phyloP scores from a whole-genome alignment of 2,888 invertebrate genomes.

The Dione juno region DNA sequence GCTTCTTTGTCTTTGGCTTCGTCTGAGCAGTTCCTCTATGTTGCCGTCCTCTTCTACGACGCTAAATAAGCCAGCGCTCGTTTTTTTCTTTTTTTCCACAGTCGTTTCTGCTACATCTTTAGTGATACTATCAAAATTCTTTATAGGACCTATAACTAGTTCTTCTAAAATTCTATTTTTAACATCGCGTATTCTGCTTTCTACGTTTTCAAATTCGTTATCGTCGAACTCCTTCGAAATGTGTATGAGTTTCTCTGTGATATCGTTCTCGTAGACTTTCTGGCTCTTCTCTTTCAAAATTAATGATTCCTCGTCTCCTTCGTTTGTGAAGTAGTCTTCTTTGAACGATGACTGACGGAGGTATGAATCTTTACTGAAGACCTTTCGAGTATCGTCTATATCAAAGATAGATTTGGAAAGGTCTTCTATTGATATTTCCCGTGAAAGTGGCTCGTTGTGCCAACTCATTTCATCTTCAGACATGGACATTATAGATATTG shows the following conservation, averaged over 20 bases:
- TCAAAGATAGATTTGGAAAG: slow-evolving; percentile 80
- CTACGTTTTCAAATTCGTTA: slow-evolving; percentile 64
- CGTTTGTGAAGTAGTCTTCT: slow-evolving; percentile 73
- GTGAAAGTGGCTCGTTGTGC: slow-evolving; percentile 80
- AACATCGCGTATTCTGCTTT: slow-evolving; percentile 67
- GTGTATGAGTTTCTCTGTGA: slow-evolving; percentile 76
- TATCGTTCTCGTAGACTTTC: slow-evolving; percentile 76
- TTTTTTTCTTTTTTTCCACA: slow-evolving; percentile 68
- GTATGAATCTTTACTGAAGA: slow-evolving; percentile 78
- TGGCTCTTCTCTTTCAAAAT: slow-evolving; percentile 72
- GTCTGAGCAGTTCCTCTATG: slow-evolving; percentile 85
- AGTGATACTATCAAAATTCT: slow-evolving; percentile 68
- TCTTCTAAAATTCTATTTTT: slow-evolving; percentile 77
- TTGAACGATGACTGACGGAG: slow-evolving; percentile 76
- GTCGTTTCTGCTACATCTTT: slow-evolving; percentile 71
- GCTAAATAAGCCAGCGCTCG: slow-evolving; percentile 60
- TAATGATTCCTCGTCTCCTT: slow-evolving; percentile 73
- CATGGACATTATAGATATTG: slow-evolving; percentile 86
- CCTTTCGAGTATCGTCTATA: slow-evolving; percentile 78
- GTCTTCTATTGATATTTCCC: slow-evolving; percentile 84
- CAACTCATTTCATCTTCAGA: slow-evolving; percentile 86
- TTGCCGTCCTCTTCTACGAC: slow-evolving; percentile 83
- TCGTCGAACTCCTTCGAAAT: slow-evolving; percentile 77
- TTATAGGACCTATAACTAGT: slow-evolving; percentile 68
- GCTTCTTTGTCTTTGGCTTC: slow-evolving; percentile 87